Evolutionary conservation across 1,140 invertebrate species (phyloP).

Genomic region (Temnothorax curvispinosus): DNA sequence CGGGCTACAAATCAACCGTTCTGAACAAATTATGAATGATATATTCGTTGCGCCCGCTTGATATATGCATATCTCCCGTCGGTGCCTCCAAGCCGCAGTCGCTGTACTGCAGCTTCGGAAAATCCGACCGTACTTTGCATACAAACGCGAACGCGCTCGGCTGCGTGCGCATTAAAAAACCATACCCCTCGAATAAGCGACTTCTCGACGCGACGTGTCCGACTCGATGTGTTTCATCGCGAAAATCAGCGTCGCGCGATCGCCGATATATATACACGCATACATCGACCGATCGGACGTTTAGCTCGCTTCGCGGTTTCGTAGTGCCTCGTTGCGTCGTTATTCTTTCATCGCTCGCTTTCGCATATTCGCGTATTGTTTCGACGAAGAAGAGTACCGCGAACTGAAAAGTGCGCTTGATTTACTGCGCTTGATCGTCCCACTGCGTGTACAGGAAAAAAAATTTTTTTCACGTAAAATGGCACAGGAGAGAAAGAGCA

Average conservation of each 20-base stretch:
- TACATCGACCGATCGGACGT: neutral
- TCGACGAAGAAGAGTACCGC: constrained; percentile 51
- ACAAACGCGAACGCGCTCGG: constrained; percentile 58
- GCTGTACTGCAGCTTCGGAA: constrained; percentile 67
- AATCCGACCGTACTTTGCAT: constrained; percentile 70
- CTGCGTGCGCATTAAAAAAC: constrained; percentile 53
- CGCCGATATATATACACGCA: constrained; percentile 14
- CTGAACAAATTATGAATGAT: constrained; percentile 86
- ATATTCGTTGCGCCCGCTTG: constrained; percentile 84
- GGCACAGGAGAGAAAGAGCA: neutral
- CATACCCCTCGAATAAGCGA: constrained; percentile 35
- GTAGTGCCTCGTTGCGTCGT: constrained; percentile 25
- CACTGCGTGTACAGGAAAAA: constrained; percentile 1
- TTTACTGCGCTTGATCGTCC: constrained; percentile 44
- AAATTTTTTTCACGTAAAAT: constrained; percentile 46
- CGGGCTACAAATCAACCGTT: constrained; percentile 85
- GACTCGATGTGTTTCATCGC: constrained; percentile 30
- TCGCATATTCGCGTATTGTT: constrained; percentile 60
- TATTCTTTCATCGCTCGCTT: constrained; percentile 60
- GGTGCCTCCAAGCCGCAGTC: constrained; percentile 71
- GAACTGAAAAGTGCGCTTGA: constrained; percentile 52
- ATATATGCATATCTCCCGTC: constrained; percentile 82
- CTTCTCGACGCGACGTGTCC: constrained; percentile 7
- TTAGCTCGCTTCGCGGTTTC: constrained; percentile 31
- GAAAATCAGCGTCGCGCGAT: constrained; percentile 44